A percentile compares a stretch with the other conserved stretches of the same genome.
phyloP scores from a whole-genome alignment of 2,113 vertebrate species.

The Coregonus clupeaformis region DNA sequence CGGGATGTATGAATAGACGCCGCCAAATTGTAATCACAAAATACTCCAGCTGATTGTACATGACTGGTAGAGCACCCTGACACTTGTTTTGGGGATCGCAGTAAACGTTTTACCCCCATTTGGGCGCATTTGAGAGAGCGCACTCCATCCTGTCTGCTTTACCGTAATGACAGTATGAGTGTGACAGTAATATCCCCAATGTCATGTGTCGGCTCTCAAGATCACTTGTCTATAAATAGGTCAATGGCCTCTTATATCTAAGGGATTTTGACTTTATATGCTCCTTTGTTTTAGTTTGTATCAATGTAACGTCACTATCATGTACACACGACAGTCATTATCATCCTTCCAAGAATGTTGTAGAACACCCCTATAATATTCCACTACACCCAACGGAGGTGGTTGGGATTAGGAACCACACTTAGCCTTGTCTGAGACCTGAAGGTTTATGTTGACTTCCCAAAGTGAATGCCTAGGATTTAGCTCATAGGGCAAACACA shows the following conservation, averaged over 20 bases:
- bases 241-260: not conserved
- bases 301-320: not conserved
- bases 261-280: not conserved
- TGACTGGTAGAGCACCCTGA: constrained; percentile 13
- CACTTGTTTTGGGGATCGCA: constrained; percentile 48
- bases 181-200: constrained; percentile 33
- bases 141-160: constrained; percentile 60
- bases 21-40: not conserved
- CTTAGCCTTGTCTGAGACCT: too few species aligned
- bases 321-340: not conserved
- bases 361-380: too few species aligned
- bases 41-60: not conserved
- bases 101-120: constrained; percentile 64
- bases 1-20: too few species aligned
- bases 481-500: too few species aligned
- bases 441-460: too few species aligned
- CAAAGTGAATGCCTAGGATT: too few species aligned
- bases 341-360: too few species aligned
- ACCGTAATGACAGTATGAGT: constrained; percentile 71
- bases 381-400: too few species aligned
- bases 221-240: constrained; percentile 25
- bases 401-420: too few species aligned
- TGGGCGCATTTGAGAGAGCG: constrained; percentile 55
- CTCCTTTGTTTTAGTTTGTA: not conserved
- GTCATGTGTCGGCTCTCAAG: constrained; percentile 44